A percentile compares a stretch with the other conserved stretches of the same genome.
Conservation (phyloP, 2,797 vertebrate genomes). For the Chaunax sp. region DNA sequence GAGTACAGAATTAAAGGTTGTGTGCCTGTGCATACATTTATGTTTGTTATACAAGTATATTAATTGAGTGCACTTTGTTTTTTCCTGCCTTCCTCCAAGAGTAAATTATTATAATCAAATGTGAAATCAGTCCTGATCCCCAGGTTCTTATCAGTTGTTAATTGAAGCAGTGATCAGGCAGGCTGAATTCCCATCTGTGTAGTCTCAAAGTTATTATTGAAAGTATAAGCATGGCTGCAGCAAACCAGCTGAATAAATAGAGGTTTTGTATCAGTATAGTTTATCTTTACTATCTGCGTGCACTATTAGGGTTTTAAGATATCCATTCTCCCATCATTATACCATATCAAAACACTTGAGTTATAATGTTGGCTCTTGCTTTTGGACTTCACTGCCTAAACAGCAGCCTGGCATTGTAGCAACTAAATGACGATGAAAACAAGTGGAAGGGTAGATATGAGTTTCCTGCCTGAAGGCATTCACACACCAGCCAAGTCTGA, state of each 20-base stretch:
- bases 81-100: conserved; percentile 30
- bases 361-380: conserved; percentile 55
- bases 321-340: conserved; percentile 49
- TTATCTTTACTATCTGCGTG: conserved; percentile 36
- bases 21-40: conserved; percentile 57
- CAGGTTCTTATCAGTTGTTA: conserved; percentile 55
- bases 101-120: conserved; percentile 58
- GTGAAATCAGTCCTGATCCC: conserved; percentile 56
- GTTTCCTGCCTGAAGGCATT: conserved; percentile 61
- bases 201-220: conserved; percentile 40
- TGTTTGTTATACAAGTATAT: conserved; percentile 43
- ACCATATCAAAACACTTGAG: conserved; percentile 57
- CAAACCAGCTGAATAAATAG: conserved; percentile 38
- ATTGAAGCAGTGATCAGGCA: conserved; percentile 58
- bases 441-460: conserved; percentile 60
- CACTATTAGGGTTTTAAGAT: conserved; percentile 38
- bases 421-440: conserved; percentile 70
- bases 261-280: conserved; percentile 34
- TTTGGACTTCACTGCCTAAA: conserved; percentile 47
- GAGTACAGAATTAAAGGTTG: conserved; percentile 55
- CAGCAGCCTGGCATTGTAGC: conserved; percentile 65
- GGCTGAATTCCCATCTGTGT: conserved; percentile 40
- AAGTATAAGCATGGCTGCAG: conserved; percentile 25
- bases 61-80: conserved; percentile 41
- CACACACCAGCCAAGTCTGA: conserved; percentile 65